A percentile compares a stretch with the other conserved stretches of the same genome.
Evolutionary conservation across 2,113 vertebrate species (phyloP).

Genomic region (Neogobius melanostomus): DNA sequence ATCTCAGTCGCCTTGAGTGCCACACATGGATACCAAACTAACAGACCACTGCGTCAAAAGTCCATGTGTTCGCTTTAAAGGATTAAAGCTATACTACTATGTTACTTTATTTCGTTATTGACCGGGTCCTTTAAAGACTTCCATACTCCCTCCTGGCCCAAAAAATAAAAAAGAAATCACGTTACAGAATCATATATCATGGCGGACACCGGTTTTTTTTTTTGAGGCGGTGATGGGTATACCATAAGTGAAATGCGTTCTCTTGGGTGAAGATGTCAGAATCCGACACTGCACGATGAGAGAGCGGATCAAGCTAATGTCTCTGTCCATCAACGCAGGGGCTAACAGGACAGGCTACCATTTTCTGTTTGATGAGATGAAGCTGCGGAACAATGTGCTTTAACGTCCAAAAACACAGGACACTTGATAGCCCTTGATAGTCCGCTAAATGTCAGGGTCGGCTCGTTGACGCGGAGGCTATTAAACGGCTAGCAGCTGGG

Average conservation of each 20-base stretch:
- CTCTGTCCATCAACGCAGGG: slow-evolving; percentile 16
- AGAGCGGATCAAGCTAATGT: slow-evolving; percentile 23
- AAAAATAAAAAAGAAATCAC: slow-evolving; percentile 37
- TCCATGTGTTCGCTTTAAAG: too few species aligned
- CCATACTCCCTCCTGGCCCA: slow-evolving; percentile 18
- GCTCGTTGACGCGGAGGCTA: background rate
- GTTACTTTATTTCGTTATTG: background rate
- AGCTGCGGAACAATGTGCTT: background rate
- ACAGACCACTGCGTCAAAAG: too few species aligned
- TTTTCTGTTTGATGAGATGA: slow-evolving; percentile 1
- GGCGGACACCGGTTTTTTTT: slow-evolving; percentile 9
- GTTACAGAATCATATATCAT: slow-evolving; percentile 14
- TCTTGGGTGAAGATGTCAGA: slow-evolving; percentile 36
- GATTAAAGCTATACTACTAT: too few species aligned
- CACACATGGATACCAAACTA: too few species aligned
- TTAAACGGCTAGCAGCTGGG: too few species aligned
- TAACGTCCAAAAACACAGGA: background rate
- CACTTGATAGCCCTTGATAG: background rate
- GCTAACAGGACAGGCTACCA: slow-evolving; percentile 1
- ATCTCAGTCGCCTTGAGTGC: too few species aligned
- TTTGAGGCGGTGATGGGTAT: slow-evolving; percentile 16
- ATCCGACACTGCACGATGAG: slow-evolving; percentile 13
- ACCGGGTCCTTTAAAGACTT: background rate
- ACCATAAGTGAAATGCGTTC: slow-evolving; percentile 7
- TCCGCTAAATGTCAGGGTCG: background rate